Evolutionary conservation across 2,797 vertebrate species (phyloP).

Genomic region (Alca torda): DNA sequence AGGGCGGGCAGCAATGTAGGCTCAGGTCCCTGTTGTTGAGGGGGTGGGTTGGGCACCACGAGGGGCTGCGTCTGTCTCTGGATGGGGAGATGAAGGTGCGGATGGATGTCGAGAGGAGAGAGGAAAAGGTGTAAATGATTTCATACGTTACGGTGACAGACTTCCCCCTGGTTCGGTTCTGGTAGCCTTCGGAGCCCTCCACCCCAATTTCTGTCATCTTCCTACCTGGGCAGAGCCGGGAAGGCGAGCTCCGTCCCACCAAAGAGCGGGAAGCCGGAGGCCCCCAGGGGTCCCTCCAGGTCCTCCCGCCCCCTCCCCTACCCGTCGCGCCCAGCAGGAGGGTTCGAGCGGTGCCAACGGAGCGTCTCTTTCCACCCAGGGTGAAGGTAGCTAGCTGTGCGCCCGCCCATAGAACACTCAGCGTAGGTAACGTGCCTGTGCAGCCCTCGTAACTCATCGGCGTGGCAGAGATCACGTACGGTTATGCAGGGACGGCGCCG

Average conservation of each 20-base stretch:
- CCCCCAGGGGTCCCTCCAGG: not conserved
- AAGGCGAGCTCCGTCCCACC: not conserved
- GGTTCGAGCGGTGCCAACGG: not conserved
- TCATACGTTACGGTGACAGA: not conserved
- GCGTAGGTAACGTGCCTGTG: accelerated
- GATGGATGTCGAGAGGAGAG: not conserved
- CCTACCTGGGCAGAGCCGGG: not conserved
- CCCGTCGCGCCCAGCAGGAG: accelerated
- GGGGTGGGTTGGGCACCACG: not conserved
- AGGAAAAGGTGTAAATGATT: not conserved
- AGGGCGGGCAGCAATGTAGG: accelerated
- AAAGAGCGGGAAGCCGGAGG: not conserved
- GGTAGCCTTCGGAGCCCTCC: not conserved
- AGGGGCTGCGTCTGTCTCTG: not conserved
- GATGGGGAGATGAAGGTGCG: not conserved
- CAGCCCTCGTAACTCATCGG: accelerated
- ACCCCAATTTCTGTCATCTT: not conserved
- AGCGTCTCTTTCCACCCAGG: not conserved
- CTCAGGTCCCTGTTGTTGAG: not conserved
- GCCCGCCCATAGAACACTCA: not conserved
- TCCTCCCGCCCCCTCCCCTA: not conserved
- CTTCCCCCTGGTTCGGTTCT: accelerated
- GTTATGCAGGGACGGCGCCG: not conserved
- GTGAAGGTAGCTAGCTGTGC: not conserved
- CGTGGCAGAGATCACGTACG: accelerated